Evolutionary conservation across 2,888 invertebrate species (phyloP).

Genomic region (Tribolium freemani): DNA sequence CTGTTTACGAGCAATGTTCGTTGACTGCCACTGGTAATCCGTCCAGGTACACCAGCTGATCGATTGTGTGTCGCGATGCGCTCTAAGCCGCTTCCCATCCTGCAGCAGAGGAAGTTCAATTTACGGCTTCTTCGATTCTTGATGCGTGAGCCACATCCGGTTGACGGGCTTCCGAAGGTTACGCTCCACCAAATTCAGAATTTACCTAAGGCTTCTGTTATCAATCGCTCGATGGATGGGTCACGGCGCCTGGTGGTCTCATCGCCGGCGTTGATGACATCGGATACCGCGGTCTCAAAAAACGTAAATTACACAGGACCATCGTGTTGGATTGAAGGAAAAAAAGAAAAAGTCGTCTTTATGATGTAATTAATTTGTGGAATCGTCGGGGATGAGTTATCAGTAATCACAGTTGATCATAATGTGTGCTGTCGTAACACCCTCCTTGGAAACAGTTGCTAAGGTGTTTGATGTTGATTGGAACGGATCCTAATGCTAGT

Average conservation of each 20-base stretch:
- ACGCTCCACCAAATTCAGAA: conserved; percentile 38
- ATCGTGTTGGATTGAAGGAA: background rate
- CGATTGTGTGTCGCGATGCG: conserved; percentile 33
- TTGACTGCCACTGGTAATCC: conserved; percentile 50
- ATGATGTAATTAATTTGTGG: background rate
- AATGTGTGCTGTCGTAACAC: conserved; percentile 6
- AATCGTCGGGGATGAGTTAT: background rate
- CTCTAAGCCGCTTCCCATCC: conserved; percentile 22
- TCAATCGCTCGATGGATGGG: conserved; percentile 7
- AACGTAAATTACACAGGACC: background rate
- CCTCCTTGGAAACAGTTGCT: conserved; percentile 48
- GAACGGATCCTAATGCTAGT: conserved; percentile 54
- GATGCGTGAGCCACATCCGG: conserved; percentile 44
- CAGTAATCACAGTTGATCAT: background rate
- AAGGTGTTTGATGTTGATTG: conserved; percentile 53
- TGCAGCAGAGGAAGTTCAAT: conserved; percentile 13
- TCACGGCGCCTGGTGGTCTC: background rate
- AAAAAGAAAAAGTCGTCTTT: background rate
- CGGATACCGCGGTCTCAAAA: background rate
- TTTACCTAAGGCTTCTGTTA: conserved; percentile 31
- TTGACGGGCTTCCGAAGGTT: conserved; percentile 40
- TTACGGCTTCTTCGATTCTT: conserved; percentile 39
- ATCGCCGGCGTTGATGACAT: conserved; percentile 1
- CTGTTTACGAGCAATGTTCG: conserved; percentile 60
- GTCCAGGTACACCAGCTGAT: conserved; percentile 27